Conservation (phyloP, 1,140 invertebrate species). For the Drosophila melanica region DNA sequence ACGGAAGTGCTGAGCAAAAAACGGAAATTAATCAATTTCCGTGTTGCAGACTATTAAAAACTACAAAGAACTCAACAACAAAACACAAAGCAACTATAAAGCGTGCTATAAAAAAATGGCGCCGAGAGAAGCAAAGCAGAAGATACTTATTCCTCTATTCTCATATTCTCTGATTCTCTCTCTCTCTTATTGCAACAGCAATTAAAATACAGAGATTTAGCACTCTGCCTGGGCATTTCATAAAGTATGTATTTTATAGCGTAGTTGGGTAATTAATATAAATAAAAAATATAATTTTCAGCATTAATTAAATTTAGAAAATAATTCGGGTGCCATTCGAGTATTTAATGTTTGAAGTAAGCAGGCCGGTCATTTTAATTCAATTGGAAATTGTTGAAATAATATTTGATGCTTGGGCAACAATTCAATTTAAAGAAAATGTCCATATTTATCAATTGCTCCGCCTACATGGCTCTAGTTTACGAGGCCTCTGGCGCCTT, state of each 20-base stretch:
- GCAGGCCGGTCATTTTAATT: neutral
- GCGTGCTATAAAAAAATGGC: constrained; percentile 34
- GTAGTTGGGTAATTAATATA: no score
- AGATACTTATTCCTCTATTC: constrained; percentile 2
- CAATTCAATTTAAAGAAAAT: constrained; percentile 6
- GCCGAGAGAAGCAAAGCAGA: constrained; percentile 4
- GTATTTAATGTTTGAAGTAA: neutral
- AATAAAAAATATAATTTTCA: no score
- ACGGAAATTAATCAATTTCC: constrained; percentile 81
- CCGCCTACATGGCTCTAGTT: constrained; percentile 16
- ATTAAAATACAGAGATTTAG: constrained; percentile 23
- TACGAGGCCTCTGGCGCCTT: constrained; percentile 8
- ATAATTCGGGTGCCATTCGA: no score
- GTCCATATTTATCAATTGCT: constrained; percentile 2
- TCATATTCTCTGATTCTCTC: neutral
- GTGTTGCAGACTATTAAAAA: constrained; percentile 75
- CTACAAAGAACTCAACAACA: constrained; percentile 56
- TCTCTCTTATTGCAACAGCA: constrained; percentile 4
- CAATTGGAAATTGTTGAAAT: neutral
- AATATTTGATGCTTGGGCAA: neutral
- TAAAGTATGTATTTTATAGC: no score
- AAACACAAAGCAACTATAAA: constrained; percentile 43
- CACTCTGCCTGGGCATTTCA: neutral
- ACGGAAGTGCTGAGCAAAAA: constrained; percentile 69
- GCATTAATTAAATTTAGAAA: neutral